Conservation (phyloP, 2,113 vertebrate species). For the Empidonax alnorum region DNA sequence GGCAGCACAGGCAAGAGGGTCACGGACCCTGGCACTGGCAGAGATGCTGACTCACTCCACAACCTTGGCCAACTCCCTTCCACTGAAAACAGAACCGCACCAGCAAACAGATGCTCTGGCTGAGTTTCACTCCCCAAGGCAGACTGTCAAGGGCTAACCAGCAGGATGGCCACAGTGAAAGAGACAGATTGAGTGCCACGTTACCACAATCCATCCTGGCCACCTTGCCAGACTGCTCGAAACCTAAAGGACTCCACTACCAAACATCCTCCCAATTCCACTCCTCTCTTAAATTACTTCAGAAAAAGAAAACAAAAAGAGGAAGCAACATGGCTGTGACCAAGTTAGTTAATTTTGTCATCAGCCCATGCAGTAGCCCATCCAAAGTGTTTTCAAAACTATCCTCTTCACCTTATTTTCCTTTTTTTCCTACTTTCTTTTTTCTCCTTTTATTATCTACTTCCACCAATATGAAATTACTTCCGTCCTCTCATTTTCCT, state of each 20-base stretch:
- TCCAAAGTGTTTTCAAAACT: not conserved
- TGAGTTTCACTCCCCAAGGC: not conserved
- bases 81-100: constrained; percentile 1
- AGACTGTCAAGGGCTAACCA: not conserved
- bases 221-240: not conserved
- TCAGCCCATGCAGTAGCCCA: not conserved
- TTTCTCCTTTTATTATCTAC: not conserved
- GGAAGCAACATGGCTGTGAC: not conserved
- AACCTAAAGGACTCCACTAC: not conserved
- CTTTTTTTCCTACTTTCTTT: not conserved
- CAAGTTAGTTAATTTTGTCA: not conserved
- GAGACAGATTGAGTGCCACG: accelerated
- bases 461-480: not conserved
- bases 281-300: not conserved
- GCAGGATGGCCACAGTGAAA: not conserved
- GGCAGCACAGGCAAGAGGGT: not conserved
- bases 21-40: not conserved
- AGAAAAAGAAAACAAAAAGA: not conserved
- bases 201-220: not conserved
- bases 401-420: not conserved
- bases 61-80: not conserved
- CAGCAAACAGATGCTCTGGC: not conserved
- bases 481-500: not conserved
- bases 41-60: constrained; percentile 16
- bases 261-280: not conserved